A percentile compares a stretch with the other conserved stretches of the same genome.
Evolutionary conservation across 1,140 invertebrate species (phyloP).

Genomic region (Brachionus sp.): DNA sequence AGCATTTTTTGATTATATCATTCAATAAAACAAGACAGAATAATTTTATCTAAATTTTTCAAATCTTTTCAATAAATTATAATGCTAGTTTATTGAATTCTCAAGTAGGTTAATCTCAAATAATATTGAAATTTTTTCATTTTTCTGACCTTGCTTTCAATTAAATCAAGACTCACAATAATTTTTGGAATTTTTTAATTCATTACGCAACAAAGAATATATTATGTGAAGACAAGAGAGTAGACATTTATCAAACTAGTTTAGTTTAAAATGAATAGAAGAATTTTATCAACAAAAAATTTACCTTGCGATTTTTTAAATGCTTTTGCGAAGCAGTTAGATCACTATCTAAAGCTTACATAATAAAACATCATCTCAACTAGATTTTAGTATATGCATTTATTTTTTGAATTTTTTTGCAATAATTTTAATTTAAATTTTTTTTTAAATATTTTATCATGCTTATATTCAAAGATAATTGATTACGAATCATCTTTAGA

Average conservation of each 20-base stretch:
- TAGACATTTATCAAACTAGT: neutral
- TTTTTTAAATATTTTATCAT: neutral
- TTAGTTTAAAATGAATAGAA: neutral
- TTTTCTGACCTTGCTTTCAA: neutral
- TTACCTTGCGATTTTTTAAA: neutral
- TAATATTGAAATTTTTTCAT: too few relatives aligned
- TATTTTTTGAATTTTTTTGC: neutral
- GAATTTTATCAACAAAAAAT: neutral
- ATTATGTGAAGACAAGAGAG: neutral
- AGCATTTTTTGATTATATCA: neutral
- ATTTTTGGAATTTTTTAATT: neutral
- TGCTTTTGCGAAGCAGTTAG: neutral
- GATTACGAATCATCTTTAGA: neutral
- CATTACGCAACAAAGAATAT: neutral
- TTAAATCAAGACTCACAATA: neutral
- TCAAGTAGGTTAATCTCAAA: too few relatives aligned
- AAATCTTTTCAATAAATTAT: too few relatives aligned
- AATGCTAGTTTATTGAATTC: too few relatives aligned
- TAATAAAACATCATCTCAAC: neutral
- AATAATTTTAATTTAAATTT: neutral
- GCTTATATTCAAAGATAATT: neutral
- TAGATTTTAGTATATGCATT: neutral
- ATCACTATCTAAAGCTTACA: neutral
- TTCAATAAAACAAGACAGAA: neutral
- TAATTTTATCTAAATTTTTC: too few relatives aligned